phyloP scores from a whole-genome alignment of 2,113 vertebrate genomes.

The Antechinus flavipes region DNA sequence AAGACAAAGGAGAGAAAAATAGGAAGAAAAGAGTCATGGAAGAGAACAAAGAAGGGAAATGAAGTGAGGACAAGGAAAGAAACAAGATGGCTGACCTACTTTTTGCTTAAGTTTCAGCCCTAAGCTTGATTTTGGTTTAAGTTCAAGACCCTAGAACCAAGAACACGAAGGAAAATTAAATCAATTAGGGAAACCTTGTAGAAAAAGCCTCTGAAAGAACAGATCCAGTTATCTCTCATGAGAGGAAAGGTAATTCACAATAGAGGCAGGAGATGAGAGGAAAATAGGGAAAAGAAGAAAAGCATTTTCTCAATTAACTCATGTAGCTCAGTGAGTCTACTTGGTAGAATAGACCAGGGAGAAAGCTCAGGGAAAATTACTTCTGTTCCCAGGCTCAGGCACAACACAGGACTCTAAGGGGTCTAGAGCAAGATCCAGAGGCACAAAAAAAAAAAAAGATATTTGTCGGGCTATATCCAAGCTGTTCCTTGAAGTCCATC shows the following conservation, averaged over 20 bases:
- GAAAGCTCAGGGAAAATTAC: neutral
- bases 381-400: neutral
- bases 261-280: neutral
- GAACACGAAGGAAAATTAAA: conserved; percentile 24
- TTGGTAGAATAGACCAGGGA: neutral
- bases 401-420: neutral
- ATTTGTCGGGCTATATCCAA: neutral
- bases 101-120: conserved; percentile 10
- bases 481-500: neutral
- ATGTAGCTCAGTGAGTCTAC: neutral
- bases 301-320: neutral
- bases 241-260: neutral
- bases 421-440: neutral
- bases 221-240: neutral
- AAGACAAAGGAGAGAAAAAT: neutral
- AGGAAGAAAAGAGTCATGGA: neutral
- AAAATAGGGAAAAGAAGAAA: neutral
- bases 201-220: neutral
- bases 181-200: conserved; percentile 56
- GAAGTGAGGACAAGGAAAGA: neutral
- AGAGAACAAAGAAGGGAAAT: neutral
- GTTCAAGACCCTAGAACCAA: conserved; percentile 60
- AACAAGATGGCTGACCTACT: conserved; percentile 43
- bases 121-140: conserved; percentile 42
- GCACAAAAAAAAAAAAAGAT: neutral